Base-by-base conservation (phyloP, 2,888 invertebrate genomes). In the Phorcus lineatus region DNA sequence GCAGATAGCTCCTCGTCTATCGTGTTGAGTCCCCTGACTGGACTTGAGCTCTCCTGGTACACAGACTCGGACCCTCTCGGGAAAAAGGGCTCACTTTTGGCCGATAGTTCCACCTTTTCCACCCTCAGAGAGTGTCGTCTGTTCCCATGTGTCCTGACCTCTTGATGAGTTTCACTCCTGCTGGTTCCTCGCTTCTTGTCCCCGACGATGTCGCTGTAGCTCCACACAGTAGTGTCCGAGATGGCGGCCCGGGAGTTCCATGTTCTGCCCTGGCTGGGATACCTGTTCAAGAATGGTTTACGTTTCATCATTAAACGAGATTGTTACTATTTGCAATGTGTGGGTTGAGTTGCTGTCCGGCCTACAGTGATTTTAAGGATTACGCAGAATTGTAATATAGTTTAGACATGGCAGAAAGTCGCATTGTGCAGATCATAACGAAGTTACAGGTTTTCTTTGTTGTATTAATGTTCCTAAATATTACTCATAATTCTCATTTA, bases 121-220 rank as follows among this genome's bases (percentile, higher is more conserved):
- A 16, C 28, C 13, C 3, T 28, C 13, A 13, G 24, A 57, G 57
- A 57, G 9, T 57, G 57, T 47, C 47, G 47, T 47, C 47, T 47
- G 47, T 11, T 13, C 11, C 47, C 47, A 4, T 47, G 47, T 6
- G 47, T 47, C 9, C 70, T 31, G 40, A 31, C 28, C 36, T 70
- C 70, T n/a, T 70, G 70, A 40, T 70, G 70, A 24, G 70, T 70
- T 40, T 70, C 70, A 40, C 70, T 70, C 70, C 70, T 31, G 70
- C 70, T 70, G 36, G 36, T 36, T 36, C 70, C 70, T 13, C 36
- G 70, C 36, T 70, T 70, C 19, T 36, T 40, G 40, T 70, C 40
- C 1, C 36, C 70, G 19, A 17, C 70, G n/a, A 28, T 19, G 31
- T 70, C n/a, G 40, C n/a, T 40, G 11, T 47, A 47, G 47, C 47